Conservation (phyloP, 2,113 vertebrate species). For the Patagioenas fasciata region DNA sequence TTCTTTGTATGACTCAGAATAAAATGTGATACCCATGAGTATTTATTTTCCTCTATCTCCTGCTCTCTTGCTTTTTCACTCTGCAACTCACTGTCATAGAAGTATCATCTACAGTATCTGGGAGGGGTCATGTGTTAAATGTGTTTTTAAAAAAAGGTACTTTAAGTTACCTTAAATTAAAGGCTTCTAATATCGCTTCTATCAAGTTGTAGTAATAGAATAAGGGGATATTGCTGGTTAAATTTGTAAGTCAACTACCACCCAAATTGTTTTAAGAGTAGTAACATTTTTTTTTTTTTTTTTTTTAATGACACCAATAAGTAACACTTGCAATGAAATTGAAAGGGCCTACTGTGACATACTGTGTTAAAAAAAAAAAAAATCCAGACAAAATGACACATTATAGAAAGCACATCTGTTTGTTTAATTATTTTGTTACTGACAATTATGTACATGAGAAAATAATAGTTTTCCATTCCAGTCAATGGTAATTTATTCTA, state of each 20-base stretch:
- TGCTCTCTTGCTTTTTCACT: background rate
- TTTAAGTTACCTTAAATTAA: background rate
- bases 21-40: background rate
- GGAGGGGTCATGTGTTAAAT: background rate
- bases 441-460: background rate
- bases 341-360: background rate
- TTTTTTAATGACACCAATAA: background rate
- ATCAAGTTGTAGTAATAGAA: background rate
- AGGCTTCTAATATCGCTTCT: background rate
- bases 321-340: background rate
- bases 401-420: background rate
- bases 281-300: background rate
- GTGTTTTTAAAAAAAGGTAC: background rate
- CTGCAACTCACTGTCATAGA: background rate
- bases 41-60: background rate
- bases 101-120: background rate
- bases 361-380: background rate
- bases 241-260: background rate
- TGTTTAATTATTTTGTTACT: conserved; percentile 25
- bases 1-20: background rate
- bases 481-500: background rate
- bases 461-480: background rate
- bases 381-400: background rate
- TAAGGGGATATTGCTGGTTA: background rate
- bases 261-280: background rate